phyloP scores from a whole-genome alignment of 2,113 vertebrate genomes.

The Saguinus imperator region DNA sequence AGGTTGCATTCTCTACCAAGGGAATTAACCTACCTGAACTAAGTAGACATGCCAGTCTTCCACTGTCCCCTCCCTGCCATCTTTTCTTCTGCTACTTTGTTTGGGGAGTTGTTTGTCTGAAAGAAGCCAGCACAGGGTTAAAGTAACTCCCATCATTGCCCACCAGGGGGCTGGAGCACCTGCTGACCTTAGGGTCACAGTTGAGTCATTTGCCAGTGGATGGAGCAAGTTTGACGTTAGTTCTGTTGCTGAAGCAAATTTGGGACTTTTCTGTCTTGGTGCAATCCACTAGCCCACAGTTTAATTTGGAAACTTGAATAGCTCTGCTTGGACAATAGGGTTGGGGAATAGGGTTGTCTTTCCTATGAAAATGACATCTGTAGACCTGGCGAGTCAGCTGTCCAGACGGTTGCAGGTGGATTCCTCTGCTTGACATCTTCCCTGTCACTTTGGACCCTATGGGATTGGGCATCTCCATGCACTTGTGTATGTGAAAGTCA shows the following conservation, averaged over 20 bases:
- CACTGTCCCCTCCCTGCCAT: constrained; percentile 73
- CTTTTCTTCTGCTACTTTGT: background rate
- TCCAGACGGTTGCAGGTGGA: background rate
- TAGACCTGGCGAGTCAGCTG: constrained; percentile 37
- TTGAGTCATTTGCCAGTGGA: constrained; percentile 40
- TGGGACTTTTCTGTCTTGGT: background rate
- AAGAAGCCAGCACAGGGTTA: constrained; percentile 38
- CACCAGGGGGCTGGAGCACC: constrained; percentile 57
- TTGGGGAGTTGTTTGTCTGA: background rate
- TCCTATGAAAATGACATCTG: constrained; percentile 13
- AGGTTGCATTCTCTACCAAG: constrained; percentile 52
- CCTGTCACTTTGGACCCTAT: constrained; percentile 25
- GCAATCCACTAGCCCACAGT: constrained; percentile 35
- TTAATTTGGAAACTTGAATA: constrained; percentile 41
- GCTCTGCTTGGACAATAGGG: constrained; percentile 50
- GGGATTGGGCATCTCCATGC: constrained; percentile 61
- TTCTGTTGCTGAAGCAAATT: constrained; percentile 49
- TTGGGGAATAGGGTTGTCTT: background rate
- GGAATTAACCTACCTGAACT: constrained; percentile 48
- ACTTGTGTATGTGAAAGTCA: constrained; percentile 77
- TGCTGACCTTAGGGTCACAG: constrained; percentile 53
- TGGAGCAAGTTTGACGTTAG: constrained; percentile 51
- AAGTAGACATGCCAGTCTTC: constrained; percentile 81
- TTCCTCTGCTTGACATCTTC: constrained; percentile 33
- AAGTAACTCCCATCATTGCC: constrained; percentile 50